Base-by-base conservation (phyloP, 1,140 invertebrate genomes). In the Drosophila ogumai region DNA sequence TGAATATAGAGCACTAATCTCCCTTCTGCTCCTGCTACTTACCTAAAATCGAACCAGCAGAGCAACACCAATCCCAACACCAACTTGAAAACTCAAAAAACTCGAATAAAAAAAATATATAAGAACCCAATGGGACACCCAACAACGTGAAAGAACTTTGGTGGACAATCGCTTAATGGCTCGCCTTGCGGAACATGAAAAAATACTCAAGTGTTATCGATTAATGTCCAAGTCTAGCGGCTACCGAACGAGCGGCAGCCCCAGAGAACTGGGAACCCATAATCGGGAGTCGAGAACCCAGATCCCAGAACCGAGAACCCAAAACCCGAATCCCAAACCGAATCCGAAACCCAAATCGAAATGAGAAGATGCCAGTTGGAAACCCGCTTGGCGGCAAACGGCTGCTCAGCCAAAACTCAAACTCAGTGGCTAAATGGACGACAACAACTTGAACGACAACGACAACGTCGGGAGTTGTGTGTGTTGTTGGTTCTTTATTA, bases 121-220 rank as follows among this genome's bases (percentile, higher is more conserved):
- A 44, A 44, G 46, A 66, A 66, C 57, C 54, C 22, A 41, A 28
- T 25, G 55, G 19, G 34, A 57, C 34, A 57, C 63, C 57, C 41
- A 63, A 36, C 47, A 55, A 40, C 46, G 34, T 47, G 65, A 63
- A 63, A 75, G 52, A 80, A 55, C 78, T 73, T 77, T 66, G 81
- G 82, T 91, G 85, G 86, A 91, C 91, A 92, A 92, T 92, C 91
- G 87, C 88, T 92, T 92, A 92, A 92, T 92, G 91, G 91, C 88
- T 92, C 91, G 91, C 91, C 86, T 92, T 92, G 79, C 76, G 77
- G 78, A 91, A 92, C 91, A 92, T 92, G 91, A 92, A 92, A 92
- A 92, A 90, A 92, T 92, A 92, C 91, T 92, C 91, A 92, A 92
- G 91, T 92, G 88, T 92, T 92, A 92, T 92, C 91, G 91, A 92